Evolutionary conservation across 2,797 vertebrate species (phyloP).

Genomic region (Gastrophryne carolinensis): DNA sequence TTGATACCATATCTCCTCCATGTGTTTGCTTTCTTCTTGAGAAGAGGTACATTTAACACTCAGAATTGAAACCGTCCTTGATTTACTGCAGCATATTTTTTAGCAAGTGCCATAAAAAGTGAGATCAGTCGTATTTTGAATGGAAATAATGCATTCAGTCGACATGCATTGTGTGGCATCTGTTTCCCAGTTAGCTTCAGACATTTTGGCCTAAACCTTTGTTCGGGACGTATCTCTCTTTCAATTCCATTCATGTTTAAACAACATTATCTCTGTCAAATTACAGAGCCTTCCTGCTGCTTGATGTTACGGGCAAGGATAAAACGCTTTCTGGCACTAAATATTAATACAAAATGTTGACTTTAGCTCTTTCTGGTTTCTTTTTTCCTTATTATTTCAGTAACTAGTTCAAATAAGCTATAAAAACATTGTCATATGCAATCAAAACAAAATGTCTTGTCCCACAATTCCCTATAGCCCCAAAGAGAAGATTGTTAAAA

Average conservation of each 20-base stretch:
- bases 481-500: conserved; percentile 33
- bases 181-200: conserved; percentile 37
- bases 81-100: neutral
- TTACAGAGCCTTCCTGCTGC: conserved; percentile 49
- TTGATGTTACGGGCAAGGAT: conserved; percentile 57
- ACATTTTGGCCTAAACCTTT: conserved; percentile 54
- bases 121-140: neutral
- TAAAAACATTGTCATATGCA: conserved; percentile 52
- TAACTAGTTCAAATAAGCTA: conserved; percentile 42
- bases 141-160: conserved; percentile 6
- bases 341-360: conserved; percentile 55
- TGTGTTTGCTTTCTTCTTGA: neutral
- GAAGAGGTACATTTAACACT: neutral
- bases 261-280: conserved; percentile 69
- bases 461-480: conserved; percentile 32
- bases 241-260: conserved; percentile 67
- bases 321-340: conserved; percentile 55
- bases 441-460: conserved; percentile 47
- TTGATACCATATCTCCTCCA: too few species aligned
- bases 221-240: conserved; percentile 59
- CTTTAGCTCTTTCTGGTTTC: conserved; percentile 55
- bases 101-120: neutral
- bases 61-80: neutral
- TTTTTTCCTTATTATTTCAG: conserved; percentile 42
- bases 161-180: conserved; percentile 36